phyloP scores from a whole-genome alignment of 2,888 invertebrate genomes.

The Drosophila rellima region DNA sequence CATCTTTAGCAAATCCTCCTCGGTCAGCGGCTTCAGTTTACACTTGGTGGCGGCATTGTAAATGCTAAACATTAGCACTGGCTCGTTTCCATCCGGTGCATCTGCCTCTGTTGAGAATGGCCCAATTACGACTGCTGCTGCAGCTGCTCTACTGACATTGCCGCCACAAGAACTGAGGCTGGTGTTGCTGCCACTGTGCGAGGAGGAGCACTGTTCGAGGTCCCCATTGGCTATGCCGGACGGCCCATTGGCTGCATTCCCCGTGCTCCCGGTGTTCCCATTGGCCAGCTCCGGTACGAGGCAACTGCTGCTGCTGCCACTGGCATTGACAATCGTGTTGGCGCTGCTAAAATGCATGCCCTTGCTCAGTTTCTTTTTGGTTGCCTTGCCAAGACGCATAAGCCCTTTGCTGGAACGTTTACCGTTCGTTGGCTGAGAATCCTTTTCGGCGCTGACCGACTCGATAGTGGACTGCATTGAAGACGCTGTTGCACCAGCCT shows the following conservation, averaged over 20 bases:
- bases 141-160: constrained; percentile 30
- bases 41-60: constrained; percentile 88
- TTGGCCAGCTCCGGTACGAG: constrained; percentile 26
- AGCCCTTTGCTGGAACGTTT: constrained; percentile 81
- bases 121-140: background rate
- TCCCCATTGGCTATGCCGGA: constrained; percentile 50
- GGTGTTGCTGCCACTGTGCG: constrained; percentile 73
- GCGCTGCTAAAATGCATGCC: constrained; percentile 81
- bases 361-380: constrained; percentile 85
- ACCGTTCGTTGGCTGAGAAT: constrained; percentile 29
- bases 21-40: constrained; percentile 89
- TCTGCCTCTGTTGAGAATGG: background rate
- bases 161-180: constrained; percentile 65
- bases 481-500: background rate
- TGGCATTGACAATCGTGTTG: constrained; percentile 1
- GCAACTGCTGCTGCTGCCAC: constrained; percentile 7
- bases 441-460: constrained; percentile 25
- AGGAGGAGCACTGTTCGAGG: constrained; percentile 61
- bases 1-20: constrained; percentile 88
- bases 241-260: constrained; percentile 37
- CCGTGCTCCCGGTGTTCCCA: background rate
- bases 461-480: background rate
- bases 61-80: constrained; percentile 91
- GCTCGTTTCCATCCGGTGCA: constrained; percentile 80
- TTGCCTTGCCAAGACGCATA: constrained; percentile 84